Base-by-base conservation (phyloP, 2,888 invertebrate genomes). In the Pteria penguin region DNA sequence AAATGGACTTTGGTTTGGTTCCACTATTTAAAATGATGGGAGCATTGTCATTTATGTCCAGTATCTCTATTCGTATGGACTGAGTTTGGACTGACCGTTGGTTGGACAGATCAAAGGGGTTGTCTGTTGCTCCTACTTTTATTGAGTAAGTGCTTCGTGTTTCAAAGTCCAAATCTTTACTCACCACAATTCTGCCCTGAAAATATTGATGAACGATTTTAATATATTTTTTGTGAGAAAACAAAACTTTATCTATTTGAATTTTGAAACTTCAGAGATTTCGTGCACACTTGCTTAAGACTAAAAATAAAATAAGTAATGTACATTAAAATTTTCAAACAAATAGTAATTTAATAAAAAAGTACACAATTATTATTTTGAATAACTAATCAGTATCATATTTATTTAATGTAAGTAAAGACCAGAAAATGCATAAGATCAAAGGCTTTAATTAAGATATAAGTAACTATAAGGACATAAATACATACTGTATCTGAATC, bases 41-140 rank as follows among this genome's bases (percentile, higher is more conserved):
- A 85, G 96, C 96, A 87, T 97, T 97, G 90, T 98, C 97, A 89
- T 98, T 98, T 22, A 97, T 96, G 90, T 98, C 97, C 0, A 96
- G 93, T 31, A 97, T 92, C 0, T 96, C 95, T 0, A 97, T 95
- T 14, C 81, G 84, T 18, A 88, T 86, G 4, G 84, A 72, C 18
- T 83, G 87, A 70, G 83, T 86, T 75, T 95, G 95, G 68, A 95
- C 95, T 26, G 81, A 76, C 54, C 85, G 72, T 61, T 83, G 84
- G 36, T 84, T 79, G 4, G 68, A 58, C 3, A 79, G 83, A 54
- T 93, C 93, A 45, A 93, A 93, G 0, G 96, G 96, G 24, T 95
- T 95, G 88, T 97, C 96, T 52, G 94, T 94, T 0, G 96, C 96
- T 81, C 95, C 94, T 0, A 96, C 94, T 84, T 94, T 95, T 27